Evolutionary conservation across 1,140 invertebrate genomes (phyloP), one percentile per base, ranked within the genome.

Genomic region (Akabosia matsudoensis): DNA sequence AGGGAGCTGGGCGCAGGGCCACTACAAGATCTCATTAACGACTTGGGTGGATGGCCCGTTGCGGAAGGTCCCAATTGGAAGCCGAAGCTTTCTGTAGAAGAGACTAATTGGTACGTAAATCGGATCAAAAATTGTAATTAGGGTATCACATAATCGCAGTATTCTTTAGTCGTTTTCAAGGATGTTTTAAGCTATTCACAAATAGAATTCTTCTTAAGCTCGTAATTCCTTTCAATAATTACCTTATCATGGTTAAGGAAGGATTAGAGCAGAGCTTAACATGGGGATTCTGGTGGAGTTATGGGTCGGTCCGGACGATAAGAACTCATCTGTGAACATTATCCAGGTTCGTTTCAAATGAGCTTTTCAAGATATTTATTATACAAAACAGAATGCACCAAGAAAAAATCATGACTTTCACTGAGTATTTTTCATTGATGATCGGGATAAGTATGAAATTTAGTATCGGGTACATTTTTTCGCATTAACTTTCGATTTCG

Each of bases 301-400:
- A 72, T 93, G 92, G 89, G 91, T 94, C 72, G 92, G 92, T 0
- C 92, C 92, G 0, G 92, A 94, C 82, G 92, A 94, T 84, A 93
- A 92, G 84, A 93, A 94, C 84, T 93, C 92, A 80, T 92, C 91
- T 30, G 88, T 89, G 77, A 93, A 95, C 87, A 93, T 95, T 82
- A 88, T 95, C 81, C 93, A 94, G 90, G 92, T 93, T 88, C 86
- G 85, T 71, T 45, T 18, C 37, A 7, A 45, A 45, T 45, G n/a
- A n/a, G n/a, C n/a, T n/a, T n/a, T n/a, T n/a, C n/a, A n/a, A n/a
- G n/a, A n/a, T n/a, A n/a, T n/a, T n/a, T n/a, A n/a, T n/a, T n/a
- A n/a, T n/a, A n/a, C n/a, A n/a, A n/a, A n/a, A n/a, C n/a, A n/a
- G n/a, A n/a, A n/a, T n/a, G n/a, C n/a, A n/a, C n/a, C n/a, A n/a